Evolutionary conservation across 2,888 invertebrate species (phyloP).

Genomic region (Eumacrocentrus americanus): DNA sequence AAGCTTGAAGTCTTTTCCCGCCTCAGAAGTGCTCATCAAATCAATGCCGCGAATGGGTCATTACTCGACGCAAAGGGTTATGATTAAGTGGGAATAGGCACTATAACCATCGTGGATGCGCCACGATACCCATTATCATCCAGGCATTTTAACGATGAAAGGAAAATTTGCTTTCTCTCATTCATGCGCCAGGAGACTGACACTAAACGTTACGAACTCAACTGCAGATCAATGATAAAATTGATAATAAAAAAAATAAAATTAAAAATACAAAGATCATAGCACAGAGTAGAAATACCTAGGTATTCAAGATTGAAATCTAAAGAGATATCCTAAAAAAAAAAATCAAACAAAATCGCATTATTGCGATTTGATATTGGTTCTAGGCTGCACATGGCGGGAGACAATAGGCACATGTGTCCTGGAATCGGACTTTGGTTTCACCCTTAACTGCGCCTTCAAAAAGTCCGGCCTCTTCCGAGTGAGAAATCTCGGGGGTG

Average conservation of each 20-base stretch:
- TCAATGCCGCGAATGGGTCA: neutral
- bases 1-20: too few species aligned
- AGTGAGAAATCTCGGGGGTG: conserved; percentile 86
- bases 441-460: conserved; percentile 90
- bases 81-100: neutral
- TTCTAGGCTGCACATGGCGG: conserved; percentile 68
- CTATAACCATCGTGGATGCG: too few species aligned
- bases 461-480: conserved; percentile 90
- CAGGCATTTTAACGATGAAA: conserved; percentile 23
- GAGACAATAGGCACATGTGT: conserved; percentile 81
- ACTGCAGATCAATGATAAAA: neutral
- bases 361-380: conserved; percentile 37
- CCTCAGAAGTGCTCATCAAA: neutral
- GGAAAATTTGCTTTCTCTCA: conserved; percentile 32
- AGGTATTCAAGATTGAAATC: conserved; percentile 20
- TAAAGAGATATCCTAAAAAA: conserved; percentile 1
- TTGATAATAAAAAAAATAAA: conserved; percentile 10
- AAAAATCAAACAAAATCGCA: conserved; percentile 32
- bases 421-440: conserved; percentile 87
- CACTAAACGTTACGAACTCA: neutral
- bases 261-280: too few species aligned
- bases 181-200: neutral
- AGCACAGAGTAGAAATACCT: conserved; percentile 49
- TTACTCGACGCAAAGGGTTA: neutral
- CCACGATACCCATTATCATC: conserved; percentile 14